Conservation (phyloP, 1,140 invertebrate species). For the Penaeus japonicus region DNA sequence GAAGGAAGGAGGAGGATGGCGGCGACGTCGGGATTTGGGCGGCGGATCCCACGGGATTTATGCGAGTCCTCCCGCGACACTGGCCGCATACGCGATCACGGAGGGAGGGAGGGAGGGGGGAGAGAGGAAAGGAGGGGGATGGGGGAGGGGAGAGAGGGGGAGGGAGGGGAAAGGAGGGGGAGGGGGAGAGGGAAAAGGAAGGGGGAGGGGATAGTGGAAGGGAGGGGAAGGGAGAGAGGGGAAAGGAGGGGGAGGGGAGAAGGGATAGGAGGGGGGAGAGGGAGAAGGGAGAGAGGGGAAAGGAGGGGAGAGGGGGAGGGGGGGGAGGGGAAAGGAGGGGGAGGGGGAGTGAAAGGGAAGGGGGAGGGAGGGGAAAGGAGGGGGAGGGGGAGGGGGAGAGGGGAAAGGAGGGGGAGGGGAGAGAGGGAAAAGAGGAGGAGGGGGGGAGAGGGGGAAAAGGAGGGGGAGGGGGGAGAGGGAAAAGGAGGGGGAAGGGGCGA, state of each 20-base stretch:
- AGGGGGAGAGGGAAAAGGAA: too few relatives aligned
- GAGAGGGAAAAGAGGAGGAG: neutral
- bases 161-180: neutral
- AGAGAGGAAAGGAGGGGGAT: neutral
- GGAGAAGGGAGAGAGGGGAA: neutral
- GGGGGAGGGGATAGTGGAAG: too few relatives aligned
- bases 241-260: neutral
- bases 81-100: neutral
- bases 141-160: neutral
- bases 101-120: neutral
- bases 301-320: neutral
- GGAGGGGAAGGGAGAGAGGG: neutral
- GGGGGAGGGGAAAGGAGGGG: neutral
- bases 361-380: neutral
- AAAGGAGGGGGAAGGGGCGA: neutral
- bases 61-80: too few relatives aligned
- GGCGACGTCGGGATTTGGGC: too few relatives aligned
- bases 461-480: neutral
- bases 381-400: neutral
- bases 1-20: too few relatives aligned
- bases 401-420: too few relatives aligned
- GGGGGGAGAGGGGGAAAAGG: neutral
- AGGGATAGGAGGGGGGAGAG: neutral
- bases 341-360: too few relatives aligned
- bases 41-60: too few relatives aligned